Evolutionary conservation across 2,888 invertebrate species (phyloP), one percentile per base, ranked within the genome.

Genomic region (Epinotia ramella): DNA sequence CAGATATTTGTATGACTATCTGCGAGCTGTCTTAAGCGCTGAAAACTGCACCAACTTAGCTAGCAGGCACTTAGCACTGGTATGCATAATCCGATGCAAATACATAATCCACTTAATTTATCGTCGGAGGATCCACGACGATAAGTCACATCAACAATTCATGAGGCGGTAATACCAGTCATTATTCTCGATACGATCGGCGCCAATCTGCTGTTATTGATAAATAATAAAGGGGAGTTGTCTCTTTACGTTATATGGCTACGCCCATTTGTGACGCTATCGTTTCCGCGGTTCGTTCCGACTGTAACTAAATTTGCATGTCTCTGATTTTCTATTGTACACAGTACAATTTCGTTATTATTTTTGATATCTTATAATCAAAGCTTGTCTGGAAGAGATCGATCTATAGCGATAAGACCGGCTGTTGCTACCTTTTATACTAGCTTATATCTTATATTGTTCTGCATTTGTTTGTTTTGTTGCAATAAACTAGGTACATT

Each of bases 181-280:
- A 74, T 69, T 74, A 75, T 71, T 75, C 49, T 20, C 60, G 71
- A 71, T 67, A 70, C 33, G 59, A 76, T 71, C 75, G 71, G 71
- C 75, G 75, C 75, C 71, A 56, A 76, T 76, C 71, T 73, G 60
- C 44, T 28, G 64, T 66, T 71, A 71, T 71, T 76, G 71, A 73
- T 73, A 73, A 75, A 56, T 65, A 65, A 70, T 65, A 60, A 57
- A 18, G 73, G 56, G 33, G 59, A 57, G 46, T 40, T 75, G 74
- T 65, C 70, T 75, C n/a, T 65, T 40, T 65, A 49, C n/a, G 13
- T 74, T 64, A 70, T n/a, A 13, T 59, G 28, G 20, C 16, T 12
- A 75, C 74, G 70, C 70, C 70, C 70, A 16, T 59, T 68, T 59
- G 24, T 68, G 44, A 24, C 44, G 44, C 59, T 20, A 16, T 44